phyloP scores from a whole-genome alignment of 2,113 vertebrate species.

The Cheirogaleus medius region DNA sequence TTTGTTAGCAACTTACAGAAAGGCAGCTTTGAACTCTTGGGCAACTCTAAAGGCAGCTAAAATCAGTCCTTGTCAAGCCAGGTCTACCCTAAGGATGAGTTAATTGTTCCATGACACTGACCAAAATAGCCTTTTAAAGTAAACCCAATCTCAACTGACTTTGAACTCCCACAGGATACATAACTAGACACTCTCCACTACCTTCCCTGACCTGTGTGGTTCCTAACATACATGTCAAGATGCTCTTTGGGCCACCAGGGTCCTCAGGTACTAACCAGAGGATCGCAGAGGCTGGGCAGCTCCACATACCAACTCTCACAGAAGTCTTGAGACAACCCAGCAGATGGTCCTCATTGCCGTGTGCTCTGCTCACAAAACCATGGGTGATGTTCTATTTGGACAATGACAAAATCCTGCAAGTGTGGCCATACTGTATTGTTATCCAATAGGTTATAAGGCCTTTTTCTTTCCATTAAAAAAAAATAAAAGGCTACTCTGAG shows the following conservation, averaged over 20 bases:
- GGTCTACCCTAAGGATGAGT: not conserved
- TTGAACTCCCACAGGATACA: not conserved
- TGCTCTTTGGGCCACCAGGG: not conserved
- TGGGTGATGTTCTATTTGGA: not conserved
- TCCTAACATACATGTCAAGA: not conserved
- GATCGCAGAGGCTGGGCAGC: not conserved
- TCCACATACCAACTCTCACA: not conserved
- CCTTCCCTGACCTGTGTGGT: not conserved
- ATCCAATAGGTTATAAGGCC: not conserved
- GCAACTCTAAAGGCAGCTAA: not conserved
- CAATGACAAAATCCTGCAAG: slow-evolving; percentile 11
- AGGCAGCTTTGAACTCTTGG: not conserved
- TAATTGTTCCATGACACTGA: not conserved
- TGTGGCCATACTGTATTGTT: not conserved
- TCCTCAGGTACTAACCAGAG: not conserved
- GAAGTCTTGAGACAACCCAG: not conserved
- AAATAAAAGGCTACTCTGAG: slow-evolving; percentile 68
- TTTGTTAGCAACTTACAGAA: not conserved
- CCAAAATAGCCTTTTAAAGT: not conserved
- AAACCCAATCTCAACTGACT: not conserved
- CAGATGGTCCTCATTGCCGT: not conserved
- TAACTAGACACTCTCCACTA: not conserved
- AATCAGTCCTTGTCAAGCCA: not conserved
- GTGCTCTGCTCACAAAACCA: not conserved
- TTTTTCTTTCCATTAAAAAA: slow-evolving; percentile 13